Percentiles rank a stretch among this genome's conserved stretches.
phyloP scores from a whole-genome alignment of 2,888 invertebrate species.

The Cephus pulcher region DNA sequence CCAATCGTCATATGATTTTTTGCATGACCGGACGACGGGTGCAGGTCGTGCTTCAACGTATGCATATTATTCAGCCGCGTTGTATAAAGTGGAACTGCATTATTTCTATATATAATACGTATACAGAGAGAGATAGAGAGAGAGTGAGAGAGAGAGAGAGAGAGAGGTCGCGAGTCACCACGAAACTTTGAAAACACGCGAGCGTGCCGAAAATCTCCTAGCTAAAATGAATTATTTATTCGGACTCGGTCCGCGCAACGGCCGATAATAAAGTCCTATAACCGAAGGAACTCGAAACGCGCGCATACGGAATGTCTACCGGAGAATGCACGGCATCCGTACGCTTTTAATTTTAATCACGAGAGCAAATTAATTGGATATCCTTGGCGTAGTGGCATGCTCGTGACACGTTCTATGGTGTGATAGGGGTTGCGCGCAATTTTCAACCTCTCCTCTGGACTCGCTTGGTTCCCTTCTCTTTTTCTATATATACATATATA shows the following conservation, averaged over 20 bases:
- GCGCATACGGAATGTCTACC: background rate
- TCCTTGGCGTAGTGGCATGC: constrained; percentile 43
- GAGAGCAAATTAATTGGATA: constrained; percentile 52
- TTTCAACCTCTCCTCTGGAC: constrained; percentile 20
- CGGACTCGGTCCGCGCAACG: background rate
- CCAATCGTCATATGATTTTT: background rate
- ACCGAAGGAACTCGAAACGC: constrained; percentile 4
- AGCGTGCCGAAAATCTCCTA: background rate
- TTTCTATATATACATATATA: background rate
- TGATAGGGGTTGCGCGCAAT: constrained; percentile 25
- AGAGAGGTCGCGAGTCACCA: background rate
- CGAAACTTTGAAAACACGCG: background rate
- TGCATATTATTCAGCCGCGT: background rate
- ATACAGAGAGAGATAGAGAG: background rate
- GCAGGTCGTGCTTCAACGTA: background rate
- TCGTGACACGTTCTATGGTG: constrained; percentile 46
- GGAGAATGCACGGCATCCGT: constrained; percentile 9
- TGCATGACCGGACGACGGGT: background rate
- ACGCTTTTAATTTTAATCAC: constrained; percentile 51
- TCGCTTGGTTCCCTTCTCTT: constrained; percentile 4
- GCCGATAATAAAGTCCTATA: background rate
- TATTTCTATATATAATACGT: background rate
- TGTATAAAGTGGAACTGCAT: background rate
- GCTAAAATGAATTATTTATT: constrained; percentile 1
- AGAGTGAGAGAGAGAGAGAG: background rate